Base-by-base conservation (phyloP, 2,888 invertebrate genomes). In the Tachina grossa region DNA sequence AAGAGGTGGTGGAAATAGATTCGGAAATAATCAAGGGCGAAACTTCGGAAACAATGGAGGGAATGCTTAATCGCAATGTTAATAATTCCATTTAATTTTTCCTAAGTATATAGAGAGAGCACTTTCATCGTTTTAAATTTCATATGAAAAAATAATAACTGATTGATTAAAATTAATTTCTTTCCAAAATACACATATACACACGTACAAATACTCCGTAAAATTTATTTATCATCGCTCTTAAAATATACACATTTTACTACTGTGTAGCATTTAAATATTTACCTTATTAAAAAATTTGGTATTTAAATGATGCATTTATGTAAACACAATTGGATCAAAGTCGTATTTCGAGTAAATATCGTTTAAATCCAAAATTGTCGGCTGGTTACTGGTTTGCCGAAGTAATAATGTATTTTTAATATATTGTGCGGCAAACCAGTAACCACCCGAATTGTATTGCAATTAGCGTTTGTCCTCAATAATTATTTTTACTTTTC, bases 51-150 rank as follows among this genome's bases (percentile, higher is more conserved):
- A 87, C 9, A 61, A 55, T 16, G 86, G 87, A n/a, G 87, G 87
- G 31, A 83, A 76, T 16, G 85, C 85, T n/a, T 6, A n/a, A 39
- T n/a, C 65, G 89, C 55, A 89, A 88, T 85, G 87, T 88, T 80
- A 78, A 82, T 41, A 87, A 86, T 71, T 82, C 86, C 19, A 76
- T 47, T 68, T 49, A 57, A 19, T 39, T 72, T 75, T 51, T 39
- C 43, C 63, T 31, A 43, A 57, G 13, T 41, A 61, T 6, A 51
- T 59, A 63, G n/a, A 11, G 31, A 13, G 55, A 13, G 31, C 31
- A 31, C 31, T 31, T 31, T 49, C 1, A n/a, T 14, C 49, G 1
- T 53, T 61, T 66, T 57, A 5, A 49, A 59, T 45, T 65, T 55
- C 8, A 6, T 53, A 49, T 19, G 31, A 6, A 45, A 45, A 55